Base-by-base conservation (phyloP, 2,888 invertebrate genomes). In the Cabera pusaria region DNA sequence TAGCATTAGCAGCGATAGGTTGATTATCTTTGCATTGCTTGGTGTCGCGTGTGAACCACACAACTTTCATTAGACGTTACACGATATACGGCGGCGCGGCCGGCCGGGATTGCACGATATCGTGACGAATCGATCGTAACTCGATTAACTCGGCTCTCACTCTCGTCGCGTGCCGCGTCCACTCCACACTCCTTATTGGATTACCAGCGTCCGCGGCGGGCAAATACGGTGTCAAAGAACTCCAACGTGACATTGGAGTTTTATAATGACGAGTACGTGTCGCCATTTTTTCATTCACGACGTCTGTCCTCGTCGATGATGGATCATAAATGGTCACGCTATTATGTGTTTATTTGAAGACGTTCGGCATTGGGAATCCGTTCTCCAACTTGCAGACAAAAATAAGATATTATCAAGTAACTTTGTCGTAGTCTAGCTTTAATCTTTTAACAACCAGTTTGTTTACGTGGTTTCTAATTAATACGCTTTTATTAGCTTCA, bases 101-200 rank as follows among this genome's bases (percentile, higher is more conserved):
- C 17, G 14, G 26, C 33, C 18, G 14, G 23, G 29, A 32, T 28
- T 35, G 31, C 38, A 45, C 59, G 61, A 57, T 64, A 53, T 64
- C 67, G 74, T 71, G 67, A 55, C 71, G 54, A 71, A 75, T 77
- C 72, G 72, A 72, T 76, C 64, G 44, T 72, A 74, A 75, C 60
- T 73, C 66, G 71, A 75, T 79, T 76, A 76, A 40, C 37, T 40
- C 49, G 49, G 50, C 52, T 52, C 50, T 44, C 52, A 51, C 56
- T 52, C 49, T 51, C 48, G 36, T 50, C 51, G 49, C 44, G 53
- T 47, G 46, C 49, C 32, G 47, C 33, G 32, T 33, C 49, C 33
- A 42, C 19, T 31, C 36, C 33, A 3, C 21, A 38, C 42, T 37
- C 33, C 27, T 47, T 60, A 65, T 64, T 58, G 59, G 59, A 64